A percentile compares a stretch with the other conserved stretches of the same genome.
Evolutionary conservation across 2,888 invertebrate genomes (phyloP).

Genomic region (Gymnocheta viridis): DNA sequence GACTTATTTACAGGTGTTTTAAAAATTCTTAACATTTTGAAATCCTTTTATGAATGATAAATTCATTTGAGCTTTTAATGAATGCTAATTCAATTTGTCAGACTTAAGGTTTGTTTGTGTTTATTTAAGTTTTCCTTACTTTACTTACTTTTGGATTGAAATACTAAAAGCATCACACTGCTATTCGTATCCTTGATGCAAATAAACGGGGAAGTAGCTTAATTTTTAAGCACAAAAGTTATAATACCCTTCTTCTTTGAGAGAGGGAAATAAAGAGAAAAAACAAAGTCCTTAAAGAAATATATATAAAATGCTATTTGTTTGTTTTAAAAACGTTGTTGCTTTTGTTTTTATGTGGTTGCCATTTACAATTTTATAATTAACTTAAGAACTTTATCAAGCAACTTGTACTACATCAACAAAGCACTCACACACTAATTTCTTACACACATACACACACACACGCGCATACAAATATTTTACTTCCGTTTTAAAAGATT

Average conservation of each 20-base stretch:
- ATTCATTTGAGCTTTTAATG: constrained; percentile 59
- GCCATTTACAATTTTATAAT: constrained; percentile 77
- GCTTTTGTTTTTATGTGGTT: constrained; percentile 73
- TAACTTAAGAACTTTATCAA: constrained; percentile 75
- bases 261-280: neutral
- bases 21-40: constrained; percentile 41
- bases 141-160: constrained; percentile 12
- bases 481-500: constrained; percentile 24
- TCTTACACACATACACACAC: neutral
- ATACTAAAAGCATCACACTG: constrained; percentile 27
- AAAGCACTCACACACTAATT: constrained; percentile 47
- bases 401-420: constrained; percentile 54
- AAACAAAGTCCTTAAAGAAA: constrained; percentile 44
- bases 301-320: constrained; percentile 54
- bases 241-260: constrained; percentile 32
- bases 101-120: constrained; percentile 64
- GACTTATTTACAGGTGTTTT: constrained; percentile 62
- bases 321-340: constrained; percentile 46
- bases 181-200: constrained; percentile 2
- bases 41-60: constrained; percentile 65
- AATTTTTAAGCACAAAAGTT: constrained; percentile 35
- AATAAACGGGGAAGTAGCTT: constrained; percentile 39
- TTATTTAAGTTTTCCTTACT: constrained; percentile 45
- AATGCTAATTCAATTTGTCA: constrained; percentile 68
- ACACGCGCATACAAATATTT: neutral